Evolutionary conservation across 2,797 vertebrate species (phyloP), one percentile per base, ranked within the genome.

Genomic region (Pipistrellus pipistrellus): DNA sequence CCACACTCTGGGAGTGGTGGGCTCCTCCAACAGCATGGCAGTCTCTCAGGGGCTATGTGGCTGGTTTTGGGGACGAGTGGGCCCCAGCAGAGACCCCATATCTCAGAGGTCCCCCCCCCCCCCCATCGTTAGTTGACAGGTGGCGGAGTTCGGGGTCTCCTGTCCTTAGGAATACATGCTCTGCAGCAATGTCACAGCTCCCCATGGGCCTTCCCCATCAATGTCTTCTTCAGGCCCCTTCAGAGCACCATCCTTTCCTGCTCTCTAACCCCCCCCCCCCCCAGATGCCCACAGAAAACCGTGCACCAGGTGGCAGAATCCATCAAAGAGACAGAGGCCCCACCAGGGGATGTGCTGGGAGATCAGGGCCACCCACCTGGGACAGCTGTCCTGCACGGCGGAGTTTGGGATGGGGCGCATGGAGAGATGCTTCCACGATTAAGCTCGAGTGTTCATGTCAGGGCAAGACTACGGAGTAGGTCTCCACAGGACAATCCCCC

Each of bases 341-440:
- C 23, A 17, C 6, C 1, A 4, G 15, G 48, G 7, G 73, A 0
- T 21, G 57, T 9, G 57, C 44, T 44, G 46, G 57, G 88, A 20
- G 66, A 27, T 23, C 8, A 46, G 72, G 72, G 59, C 53, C 69
- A 55, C 51, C 21, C 87, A 53, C 73, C 85, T 82, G 88, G 92
- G 25, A 6, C 30, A 75, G 38, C 3, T 17, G 59, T 38, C 77
- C 20, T 0, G 41, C 8, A 0, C 0, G 48, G 77, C 12, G 8
- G 25, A 12, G 41, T 55, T 77, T 55, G 44, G 59, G 75, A 38
- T 12, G 18, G 44, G 55, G 21, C 14, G 6, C 30, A n/a, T 3
- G 4, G 30, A 44, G 62, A 75, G 85, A 2, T 20, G 32, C 44
- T 69, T 80, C 23, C 14, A 1, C 62, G 85, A 44, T 38, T 15